Base-by-base conservation (phyloP, 2,113 vertebrate species). In the Anolis carolinensis region DNA sequence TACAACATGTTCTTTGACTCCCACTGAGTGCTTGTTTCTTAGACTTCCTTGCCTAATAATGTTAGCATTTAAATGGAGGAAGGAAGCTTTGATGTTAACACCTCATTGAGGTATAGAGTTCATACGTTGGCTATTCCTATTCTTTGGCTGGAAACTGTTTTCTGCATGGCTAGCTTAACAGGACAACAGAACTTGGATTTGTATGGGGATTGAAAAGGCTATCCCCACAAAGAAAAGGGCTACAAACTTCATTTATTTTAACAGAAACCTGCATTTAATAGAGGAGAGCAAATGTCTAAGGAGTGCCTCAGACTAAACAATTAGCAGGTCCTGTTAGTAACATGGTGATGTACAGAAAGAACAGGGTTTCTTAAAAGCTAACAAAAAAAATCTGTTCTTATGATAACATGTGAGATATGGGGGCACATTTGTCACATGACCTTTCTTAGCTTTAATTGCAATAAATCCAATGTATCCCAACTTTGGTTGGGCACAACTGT, bases 21-120 rank as follows among this genome's bases (percentile, higher is more conserved):
- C 95, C 93, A 94, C 93, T 95, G 95, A 94, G 95, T 93, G 91
- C 93, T 95, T 95, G 92, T 95, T 95, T 94, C 94, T 92, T 94
- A 94, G 94, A 94, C 93, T 95, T 95, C 95, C 95, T 95, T 94
- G 95, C 91, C 93, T 95, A 95, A 95, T 95, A 94, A 95, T 94
- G 94, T 94, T 92, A 94, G 94, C 93, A 94, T 95, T 95, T 94
- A 95, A 95, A 95, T 95, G 91, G 91, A 88, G 91, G 90, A 93
- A 93, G 90, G 83, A 92, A 92, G 90, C 95, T 95, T 95, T 95
- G 95, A 95, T 94, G 94, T 94, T 95, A 95, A 94, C 95, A 95
- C 94, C 95, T 95, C 95, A 94, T 95, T 95, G 95, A 95, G 93
- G 93, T 95, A 93, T 94, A 95, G 94, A 95, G 93, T 94, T 95